Conservation (phyloP, 2,888 invertebrate species). For the Agriopis aurantiaria region DNA sequence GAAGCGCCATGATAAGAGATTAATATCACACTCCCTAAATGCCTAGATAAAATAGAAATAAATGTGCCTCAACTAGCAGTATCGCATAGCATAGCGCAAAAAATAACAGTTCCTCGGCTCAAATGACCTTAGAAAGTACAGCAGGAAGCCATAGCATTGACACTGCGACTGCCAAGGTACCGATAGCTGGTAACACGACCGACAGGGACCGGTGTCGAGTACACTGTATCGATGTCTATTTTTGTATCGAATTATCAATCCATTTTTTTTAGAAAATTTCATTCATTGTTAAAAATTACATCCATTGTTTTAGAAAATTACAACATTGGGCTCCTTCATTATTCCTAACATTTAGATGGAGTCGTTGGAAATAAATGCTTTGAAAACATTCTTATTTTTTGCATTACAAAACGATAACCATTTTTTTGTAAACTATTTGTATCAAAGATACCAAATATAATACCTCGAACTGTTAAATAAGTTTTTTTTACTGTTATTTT, state of each 20-base stretch:
- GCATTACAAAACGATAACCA: too few relatives aligned
- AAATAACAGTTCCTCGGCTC: conserved; percentile 23
- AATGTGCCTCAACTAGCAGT: background rate
- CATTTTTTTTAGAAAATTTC: background rate
- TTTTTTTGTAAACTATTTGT: too few relatives aligned
- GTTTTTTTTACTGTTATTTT: too few relatives aligned
- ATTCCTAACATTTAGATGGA: too few relatives aligned
- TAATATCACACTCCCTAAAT: background rate
- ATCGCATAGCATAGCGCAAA: background rate
- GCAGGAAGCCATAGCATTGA: conserved; percentile 53
- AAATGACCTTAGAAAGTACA: conserved; percentile 55
- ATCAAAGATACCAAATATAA: too few relatives aligned
- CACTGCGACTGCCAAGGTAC: conserved; percentile 52
- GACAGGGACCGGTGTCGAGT: conserved; percentile 30
- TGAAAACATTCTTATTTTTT: too few relatives aligned
- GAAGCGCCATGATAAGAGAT: background rate
- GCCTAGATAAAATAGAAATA: background rate
- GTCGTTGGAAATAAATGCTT: too few relatives aligned
- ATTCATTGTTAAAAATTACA: background rate
- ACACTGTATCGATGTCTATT: conserved; percentile 18
- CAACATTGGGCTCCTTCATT: too few relatives aligned
- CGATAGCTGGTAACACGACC: conserved; percentile 36
- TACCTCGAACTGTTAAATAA: too few relatives aligned
- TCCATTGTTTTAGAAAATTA: too few relatives aligned
- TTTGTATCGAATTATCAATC: background rate